A percentile compares a stretch with the other conserved stretches of the same genome.
Evolutionary conservation across 1,140 invertebrate genomes (phyloP).

Genomic region (Pseudomyrmex concolor): DNA sequence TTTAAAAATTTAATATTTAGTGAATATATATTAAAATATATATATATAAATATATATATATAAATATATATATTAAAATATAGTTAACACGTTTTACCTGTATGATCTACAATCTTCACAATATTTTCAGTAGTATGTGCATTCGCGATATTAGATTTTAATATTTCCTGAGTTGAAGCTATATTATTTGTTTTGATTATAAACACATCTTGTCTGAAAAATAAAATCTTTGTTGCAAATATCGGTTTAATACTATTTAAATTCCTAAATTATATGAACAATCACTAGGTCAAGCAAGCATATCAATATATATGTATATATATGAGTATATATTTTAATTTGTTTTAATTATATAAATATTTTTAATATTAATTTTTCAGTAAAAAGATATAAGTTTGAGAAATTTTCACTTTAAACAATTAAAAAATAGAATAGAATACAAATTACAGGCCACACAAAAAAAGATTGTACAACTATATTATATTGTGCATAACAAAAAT

Average conservation of each 20-base stretch:
- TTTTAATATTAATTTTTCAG: conserved; percentile 13
- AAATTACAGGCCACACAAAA: conserved; percentile 33
- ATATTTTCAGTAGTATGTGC: conserved; percentile 75
- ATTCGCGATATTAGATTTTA: conserved; percentile 75
- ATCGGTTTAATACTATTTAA: too few relatives aligned
- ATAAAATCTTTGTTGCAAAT: conserved; percentile 32
- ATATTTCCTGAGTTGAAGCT: conserved; percentile 68
- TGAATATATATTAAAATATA: not conserved
- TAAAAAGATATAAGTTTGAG: not conserved
- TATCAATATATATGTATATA: too few relatives aligned
- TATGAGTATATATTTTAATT: too few relatives aligned
- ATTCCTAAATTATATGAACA: too few relatives aligned
- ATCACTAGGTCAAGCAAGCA: too few relatives aligned
- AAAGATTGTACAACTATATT: not conserved
- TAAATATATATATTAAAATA: not conserved
- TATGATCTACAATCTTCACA: conserved; percentile 76
- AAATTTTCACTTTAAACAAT: not conserved
- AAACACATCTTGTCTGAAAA: conserved; percentile 82
- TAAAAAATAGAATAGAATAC: conserved; percentile 11
- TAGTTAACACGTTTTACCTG: conserved; percentile 59
- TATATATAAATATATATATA: too few relatives aligned
- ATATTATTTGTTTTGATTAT: conserved; percentile 82
- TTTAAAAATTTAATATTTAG: not conserved
- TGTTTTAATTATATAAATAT: conserved; percentile 5
- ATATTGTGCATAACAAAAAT: not conserved